Base-by-base conservation (phyloP, 2,113 vertebrate species). In the Festucalex cinctus region DNA sequence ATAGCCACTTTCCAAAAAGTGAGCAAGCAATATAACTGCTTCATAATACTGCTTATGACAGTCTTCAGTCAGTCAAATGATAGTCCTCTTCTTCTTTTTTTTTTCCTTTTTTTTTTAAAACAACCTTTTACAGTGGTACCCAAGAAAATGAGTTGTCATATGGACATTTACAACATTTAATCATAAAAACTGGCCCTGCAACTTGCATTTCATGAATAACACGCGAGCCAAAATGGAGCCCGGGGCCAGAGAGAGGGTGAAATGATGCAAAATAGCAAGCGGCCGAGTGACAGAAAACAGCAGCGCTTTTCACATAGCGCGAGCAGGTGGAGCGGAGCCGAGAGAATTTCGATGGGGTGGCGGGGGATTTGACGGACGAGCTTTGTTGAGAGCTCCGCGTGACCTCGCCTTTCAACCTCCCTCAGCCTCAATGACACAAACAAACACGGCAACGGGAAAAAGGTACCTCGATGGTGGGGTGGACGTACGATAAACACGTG, bases 321-420 rank as follows among this genome's bases (percentile, higher is more conserved):
- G 75, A 59, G 81, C 74, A n/a, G 64, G 57, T 62, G 75, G 71
- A 83, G 85, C 79, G 63, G 48, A 78, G 73, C 83, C 62, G 77
- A 77, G 78, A 75, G 82, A 88, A 84, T 84, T 85, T 88, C 87
- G 81, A 67, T 80, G 65, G 69, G 86, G 88, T 89, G 79, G 78
- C 73, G 48, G 73, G 73, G 68, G 76, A 77, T 86, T 85, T 88
- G 85, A 91, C 71, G 62, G 85, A 86, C 85, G 84, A 84, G 83
- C 77, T 88, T 84, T 86, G 79, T 76, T 82, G 78, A 67, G 48
- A 81, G 70, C 73, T 81, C 68, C 35, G 54, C 59, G 73, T 83
- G 83, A 89, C 86, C 86, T 85, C 78, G 66, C 82, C 78, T 83
- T 82, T 88, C 86, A 81, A 81, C 87, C 84, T 64, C 73, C 70